These are phyloP conservation scores for Chelon labrosus DNA, from an alignment of 2,797 vertebrate genomes.

Conservation along the genomic window DNA sequence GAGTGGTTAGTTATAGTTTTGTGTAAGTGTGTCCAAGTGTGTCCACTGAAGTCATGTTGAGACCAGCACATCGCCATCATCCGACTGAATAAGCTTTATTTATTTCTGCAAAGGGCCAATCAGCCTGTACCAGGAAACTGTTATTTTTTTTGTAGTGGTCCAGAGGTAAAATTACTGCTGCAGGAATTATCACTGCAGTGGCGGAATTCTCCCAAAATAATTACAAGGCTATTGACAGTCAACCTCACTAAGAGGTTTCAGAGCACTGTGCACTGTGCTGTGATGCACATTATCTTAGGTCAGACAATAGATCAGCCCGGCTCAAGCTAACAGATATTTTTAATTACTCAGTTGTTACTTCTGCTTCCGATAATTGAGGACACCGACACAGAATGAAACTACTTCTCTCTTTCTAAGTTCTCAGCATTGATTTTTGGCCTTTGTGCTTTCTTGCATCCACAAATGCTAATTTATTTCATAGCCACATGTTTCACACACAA, in stretches of 20 bases:
- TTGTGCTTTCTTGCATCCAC: slow-evolving; percentile 13
- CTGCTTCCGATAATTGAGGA: slow-evolving; percentile 30
- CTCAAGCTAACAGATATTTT: slow-evolving; percentile 39
- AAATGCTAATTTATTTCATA: slow-evolving; percentile 13
- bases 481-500: not conserved
- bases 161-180: slow-evolving; percentile 44
- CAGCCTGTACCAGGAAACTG: slow-evolving; percentile 5
- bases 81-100: not conserved
- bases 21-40: no score
- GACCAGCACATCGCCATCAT: no score
- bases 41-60: no score
- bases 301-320: slow-evolving; percentile 42
- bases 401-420: slow-evolving; percentile 6
- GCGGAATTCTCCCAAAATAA: slow-evolving; percentile 54
- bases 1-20: no score
- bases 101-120: slow-evolving; percentile 15
- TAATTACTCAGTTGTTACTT: slow-evolving; percentile 49
- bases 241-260: slow-evolving; percentile 36
- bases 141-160: slow-evolving; percentile 9
- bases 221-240: slow-evolving; percentile 52
- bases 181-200: slow-evolving; percentile 42
- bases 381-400: slow-evolving; percentile 8
- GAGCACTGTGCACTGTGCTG: slow-evolving; percentile 10
- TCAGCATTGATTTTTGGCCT: slow-evolving; percentile 33
- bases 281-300: slow-evolving; percentile 41